Percentiles rank a stretch among this genome's conserved stretches.
Conservation (phyloP, 2,113 vertebrate genomes). For the Saimiri boliviensis region DNA sequence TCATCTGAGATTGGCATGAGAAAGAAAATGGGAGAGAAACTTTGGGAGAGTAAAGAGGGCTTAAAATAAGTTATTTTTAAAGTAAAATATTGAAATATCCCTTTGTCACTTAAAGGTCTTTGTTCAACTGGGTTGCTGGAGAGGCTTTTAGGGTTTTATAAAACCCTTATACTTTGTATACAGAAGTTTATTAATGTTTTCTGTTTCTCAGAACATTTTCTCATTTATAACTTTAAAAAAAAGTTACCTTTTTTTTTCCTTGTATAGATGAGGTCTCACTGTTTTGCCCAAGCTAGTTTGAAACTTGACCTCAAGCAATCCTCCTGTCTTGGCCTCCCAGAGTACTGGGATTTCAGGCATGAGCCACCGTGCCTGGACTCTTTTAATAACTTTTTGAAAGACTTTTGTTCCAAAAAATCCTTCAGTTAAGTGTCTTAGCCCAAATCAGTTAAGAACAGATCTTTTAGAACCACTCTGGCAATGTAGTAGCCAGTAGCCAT, state of each 20-base stretch:
- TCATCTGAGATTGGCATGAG: background rate
- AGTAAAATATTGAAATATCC: background rate
- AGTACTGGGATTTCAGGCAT: too few species aligned
- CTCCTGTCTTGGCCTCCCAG: too few species aligned
- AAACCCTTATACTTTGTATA: background rate
- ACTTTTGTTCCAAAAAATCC: background rate
- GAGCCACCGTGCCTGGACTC: too few species aligned
- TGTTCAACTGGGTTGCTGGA: background rate
- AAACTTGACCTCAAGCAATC: too few species aligned
- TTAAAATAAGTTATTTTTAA: background rate
- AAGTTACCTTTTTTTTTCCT: too few species aligned
- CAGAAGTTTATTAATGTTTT: background rate
- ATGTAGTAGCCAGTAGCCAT: background rate
- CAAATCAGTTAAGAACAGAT: background rate
- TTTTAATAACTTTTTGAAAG: background rate
- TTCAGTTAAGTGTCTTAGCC: background rate
- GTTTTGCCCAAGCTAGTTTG: background rate
- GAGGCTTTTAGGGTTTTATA: background rate
- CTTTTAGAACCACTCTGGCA: background rate
- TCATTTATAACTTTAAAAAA: background rate
- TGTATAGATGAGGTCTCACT: background rate
- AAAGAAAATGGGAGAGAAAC: background rate
- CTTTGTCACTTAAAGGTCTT: background rate
- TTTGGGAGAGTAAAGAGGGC: background rate
- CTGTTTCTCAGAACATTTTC: background rate